Evolutionary conservation across 2,888 invertebrate genomes (phyloP), one percentile per base, ranked within the genome.

Genomic region (Dryocosmus kuriphilus): DNA sequence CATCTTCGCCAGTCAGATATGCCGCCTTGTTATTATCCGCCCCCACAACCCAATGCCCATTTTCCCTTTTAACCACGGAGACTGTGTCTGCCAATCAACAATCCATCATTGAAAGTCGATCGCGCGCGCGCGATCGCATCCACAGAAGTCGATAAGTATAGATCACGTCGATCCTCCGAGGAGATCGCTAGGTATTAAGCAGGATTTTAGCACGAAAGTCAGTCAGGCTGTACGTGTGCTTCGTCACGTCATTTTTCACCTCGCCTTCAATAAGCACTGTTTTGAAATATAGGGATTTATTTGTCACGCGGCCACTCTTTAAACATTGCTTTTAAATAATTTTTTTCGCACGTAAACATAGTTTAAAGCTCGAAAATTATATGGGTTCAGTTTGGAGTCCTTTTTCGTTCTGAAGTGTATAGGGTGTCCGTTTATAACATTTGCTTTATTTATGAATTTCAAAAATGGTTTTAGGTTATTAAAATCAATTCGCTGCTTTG

Each of bases 11-110:
- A 83, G 83, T 82, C 75, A 77, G 78, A 78, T 19, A 55, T 82
- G 80, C 90, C 90, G 91, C 91, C 90, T 90, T 91, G 90, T 91
- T 89, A 91, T 91, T 91, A 91, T 90, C 89, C 90, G 88, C 90
- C 91, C 90, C 88, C 91, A 85, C 89, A 83, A 82, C 85, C 86
- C 86, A 80, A 81, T 85, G 86, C 86, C 89, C 86, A 90, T 91
- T 91, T 85, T 90, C 87, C 88, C 89, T 90, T 89, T 89, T 88
- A 89, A 90, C 89, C 89, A 89, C 84, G 79, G 81, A 83, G 83
- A 86, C 82, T 84, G 76, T 84, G 85, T 88, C 87, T 89, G 90
- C 90, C 90, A 90, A 90, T 91, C 90, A 89, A 86, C 86, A 87
- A 90, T 91, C 88, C 89, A 89, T 90, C 90, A 90, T 89, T 88